Percentiles rank a stretch among this genome's conserved stretches.
Evolutionary conservation across 2,888 invertebrate species (phyloP).

Genomic region (Tiliacea aurago): DNA sequence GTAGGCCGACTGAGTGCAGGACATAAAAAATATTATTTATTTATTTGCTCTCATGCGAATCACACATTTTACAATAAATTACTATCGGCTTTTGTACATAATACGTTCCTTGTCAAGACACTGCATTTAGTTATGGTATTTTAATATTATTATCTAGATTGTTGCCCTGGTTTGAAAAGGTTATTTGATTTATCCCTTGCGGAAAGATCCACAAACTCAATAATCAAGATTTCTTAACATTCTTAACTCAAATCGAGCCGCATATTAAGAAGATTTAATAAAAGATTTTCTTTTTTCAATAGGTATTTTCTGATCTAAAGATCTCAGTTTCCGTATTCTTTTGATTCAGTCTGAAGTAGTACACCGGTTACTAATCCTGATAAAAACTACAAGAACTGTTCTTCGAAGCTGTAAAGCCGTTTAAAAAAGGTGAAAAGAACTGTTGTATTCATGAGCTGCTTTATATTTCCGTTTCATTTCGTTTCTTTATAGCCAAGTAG

Average conservation of each 20-base stretch:
- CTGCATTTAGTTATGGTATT: no score
- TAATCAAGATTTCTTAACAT: no score
- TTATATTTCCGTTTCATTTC: constrained; percentile 59
- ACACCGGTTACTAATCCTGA: constrained; percentile 38
- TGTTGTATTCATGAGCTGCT: constrained; percentile 51
- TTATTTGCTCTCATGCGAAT: no score
- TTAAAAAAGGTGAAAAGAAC: constrained; percentile 44
- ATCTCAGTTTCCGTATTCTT: constrained; percentile 18
- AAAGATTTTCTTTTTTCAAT: not conserved
- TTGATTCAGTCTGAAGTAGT: constrained; percentile 22
- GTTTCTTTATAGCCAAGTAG: constrained; percentile 43
- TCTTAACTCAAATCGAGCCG: no score
- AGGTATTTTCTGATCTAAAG: constrained; percentile 5
- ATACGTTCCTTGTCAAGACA: no score
- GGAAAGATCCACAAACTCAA: no score
- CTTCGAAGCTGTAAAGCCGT: constrained; percentile 49
- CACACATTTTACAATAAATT: no score
- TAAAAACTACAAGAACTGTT: constrained; percentile 51
- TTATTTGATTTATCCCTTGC: no score
- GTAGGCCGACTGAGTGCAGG: not conserved
- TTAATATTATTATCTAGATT: no score
- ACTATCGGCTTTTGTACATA: no score
- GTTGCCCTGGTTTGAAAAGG: no score
- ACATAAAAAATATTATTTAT: no score
- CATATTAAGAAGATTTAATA: not conserved